phyloP scores from a whole-genome alignment of 1,140 invertebrate species.

The Triops cancriformis region DNA sequence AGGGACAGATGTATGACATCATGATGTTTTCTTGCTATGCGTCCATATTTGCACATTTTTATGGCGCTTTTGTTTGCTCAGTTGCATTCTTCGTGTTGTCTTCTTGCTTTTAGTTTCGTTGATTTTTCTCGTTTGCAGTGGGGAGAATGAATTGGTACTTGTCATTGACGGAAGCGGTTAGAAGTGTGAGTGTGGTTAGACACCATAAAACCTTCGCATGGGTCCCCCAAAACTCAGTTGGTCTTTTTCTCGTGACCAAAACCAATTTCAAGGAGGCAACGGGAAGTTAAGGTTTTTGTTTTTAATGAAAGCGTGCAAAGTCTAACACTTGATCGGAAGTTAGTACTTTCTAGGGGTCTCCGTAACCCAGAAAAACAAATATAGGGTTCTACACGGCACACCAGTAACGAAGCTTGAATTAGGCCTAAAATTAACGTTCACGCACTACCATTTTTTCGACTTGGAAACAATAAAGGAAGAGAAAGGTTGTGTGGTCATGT shows the following conservation, averaged over 20 bases:
- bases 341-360: neutral
- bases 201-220: neutral
- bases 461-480: no score
- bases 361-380: neutral
- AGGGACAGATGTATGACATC: no score
- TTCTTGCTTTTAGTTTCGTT: neutral
- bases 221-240: no score
- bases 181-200: neutral
- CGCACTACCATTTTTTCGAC: neutral
- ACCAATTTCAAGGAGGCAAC: neutral
- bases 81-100: neutral
- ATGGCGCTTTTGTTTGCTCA: no score
- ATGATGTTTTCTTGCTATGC: no score
- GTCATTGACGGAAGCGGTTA: constrained; percentile 4
- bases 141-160: neutral
- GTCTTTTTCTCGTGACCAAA: neutral
- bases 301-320: constrained; percentile 5
- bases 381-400: neutral
- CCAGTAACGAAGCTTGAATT: neutral
- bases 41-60: no score
- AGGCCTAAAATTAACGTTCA: neutral
- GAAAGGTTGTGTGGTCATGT: no score
- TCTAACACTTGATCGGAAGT: neutral
- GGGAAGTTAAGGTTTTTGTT: neutral
- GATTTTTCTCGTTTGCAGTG: neutral